Evolutionary conservation across 2,113 vertebrate species (phyloP).

Genomic region (Laticauda laticaudata): DNA sequence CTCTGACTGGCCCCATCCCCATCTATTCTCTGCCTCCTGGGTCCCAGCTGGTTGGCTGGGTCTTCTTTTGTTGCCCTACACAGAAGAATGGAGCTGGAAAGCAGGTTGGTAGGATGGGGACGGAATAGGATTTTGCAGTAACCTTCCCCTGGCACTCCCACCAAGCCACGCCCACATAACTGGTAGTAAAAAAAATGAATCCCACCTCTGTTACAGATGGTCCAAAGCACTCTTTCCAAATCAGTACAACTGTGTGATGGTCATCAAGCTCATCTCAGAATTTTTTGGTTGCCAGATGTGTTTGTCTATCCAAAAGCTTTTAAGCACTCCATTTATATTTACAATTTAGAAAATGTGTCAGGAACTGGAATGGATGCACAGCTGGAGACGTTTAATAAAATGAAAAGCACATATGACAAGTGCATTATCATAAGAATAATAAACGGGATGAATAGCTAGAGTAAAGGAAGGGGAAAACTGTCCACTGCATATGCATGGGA

Average conservation of each 20-base stretch:
- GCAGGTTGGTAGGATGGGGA: too few relatives aligned
- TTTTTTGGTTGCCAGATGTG: not conserved
- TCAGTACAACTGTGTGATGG: not conserved
- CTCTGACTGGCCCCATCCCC: too few relatives aligned
- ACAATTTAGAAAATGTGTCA: not conserved
- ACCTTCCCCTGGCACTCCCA: too few relatives aligned
- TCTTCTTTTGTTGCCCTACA: too few relatives aligned
- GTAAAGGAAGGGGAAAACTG: not conserved
- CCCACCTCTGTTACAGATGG: not conserved
- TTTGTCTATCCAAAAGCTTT: not conserved
- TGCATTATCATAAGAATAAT: not conserved
- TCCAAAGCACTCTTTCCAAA: not conserved
- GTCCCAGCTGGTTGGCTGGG: too few relatives aligned
- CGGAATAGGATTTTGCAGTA: too few relatives aligned
- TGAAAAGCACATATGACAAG: not conserved
- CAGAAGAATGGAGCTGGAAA: too few relatives aligned
- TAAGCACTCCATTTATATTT: not conserved
- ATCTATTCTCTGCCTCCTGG: too few relatives aligned
- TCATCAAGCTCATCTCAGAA: not conserved
- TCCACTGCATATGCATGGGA: not conserved
- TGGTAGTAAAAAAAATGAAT: too few relatives aligned
- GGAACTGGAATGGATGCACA: not conserved
- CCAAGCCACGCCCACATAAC: too few relatives aligned
- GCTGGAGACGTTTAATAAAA: slow-evolving; percentile 1
- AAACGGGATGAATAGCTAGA: not conserved